Base-by-base conservation (phyloP, 2,888 invertebrate species). In the Craniophora ligustri region DNA sequence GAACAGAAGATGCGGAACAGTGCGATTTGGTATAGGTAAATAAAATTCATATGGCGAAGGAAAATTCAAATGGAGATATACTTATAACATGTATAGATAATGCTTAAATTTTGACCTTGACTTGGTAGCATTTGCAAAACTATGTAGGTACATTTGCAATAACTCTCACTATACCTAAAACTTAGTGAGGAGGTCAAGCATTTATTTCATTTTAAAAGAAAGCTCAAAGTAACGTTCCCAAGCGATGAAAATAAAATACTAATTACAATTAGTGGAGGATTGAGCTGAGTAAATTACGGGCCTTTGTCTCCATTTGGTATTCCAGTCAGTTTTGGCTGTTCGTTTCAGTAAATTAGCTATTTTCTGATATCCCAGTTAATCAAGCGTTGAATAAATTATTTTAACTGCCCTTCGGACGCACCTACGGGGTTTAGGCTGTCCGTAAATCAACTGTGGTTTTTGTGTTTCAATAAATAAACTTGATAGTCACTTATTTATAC, bases 251-350 rank as follows among this genome's bases (percentile, higher is more conserved):
- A 56, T 51, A 35, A 34, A 57, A 45, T 19, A 16, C 26, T 51
- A 26, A 53, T 60, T 53, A 54, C 50, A 50, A 60, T 66, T 47
- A 67, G 56, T 51, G 34, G 51, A 55, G 44, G 59, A 67, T 69
- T 65, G 54, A 45, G 26, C 34, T 53, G 50, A 59, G 59, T 45
- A 63, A 65, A 69, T 72, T 63, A 69, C 51, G 40, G 41, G 40
- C 38, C 47, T 57, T 64, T 70, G 62, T 70, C 53, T 46, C 5
- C 50, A 72, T 75, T 75, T 70, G 40, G 70, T 60, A 72, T 76
- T 75, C 75, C 31, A 57, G 60, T 58, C 69, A 56, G 58, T 62
- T 55, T 55, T 54, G 36, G 48, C 19, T 40, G 42, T 28, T 35
- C 31, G 53, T 44, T 34, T 38, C 38, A 36, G 63, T 56, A 53